phyloP scores from a whole-genome alignment of 2,113 vertebrate genomes.

The Aplodontia rufa region DNA sequence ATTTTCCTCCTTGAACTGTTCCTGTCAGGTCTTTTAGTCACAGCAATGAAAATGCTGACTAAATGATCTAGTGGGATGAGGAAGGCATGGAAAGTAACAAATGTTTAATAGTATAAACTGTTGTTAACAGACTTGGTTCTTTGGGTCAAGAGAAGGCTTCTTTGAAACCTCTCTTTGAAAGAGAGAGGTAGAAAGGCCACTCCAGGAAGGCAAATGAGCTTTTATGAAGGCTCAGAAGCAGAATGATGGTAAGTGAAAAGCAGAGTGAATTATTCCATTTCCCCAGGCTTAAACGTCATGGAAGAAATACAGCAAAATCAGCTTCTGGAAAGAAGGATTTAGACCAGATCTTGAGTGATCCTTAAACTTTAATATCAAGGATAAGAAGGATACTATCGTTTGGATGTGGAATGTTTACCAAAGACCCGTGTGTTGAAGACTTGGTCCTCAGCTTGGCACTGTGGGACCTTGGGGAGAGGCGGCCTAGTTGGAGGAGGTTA shows the following conservation, averaged over 20 bases:
- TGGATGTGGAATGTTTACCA: neutral
- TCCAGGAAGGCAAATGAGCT: neutral
- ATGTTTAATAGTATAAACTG: neutral
- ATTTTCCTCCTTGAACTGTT: no score
- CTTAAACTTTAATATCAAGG: neutral
- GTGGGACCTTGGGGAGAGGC: no score
- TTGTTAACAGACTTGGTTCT: no score
- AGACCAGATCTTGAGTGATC: neutral
- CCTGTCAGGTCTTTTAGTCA: no score
- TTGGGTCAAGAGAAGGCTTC: neutral
- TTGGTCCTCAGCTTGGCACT: neutral
- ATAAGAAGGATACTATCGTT: neutral
- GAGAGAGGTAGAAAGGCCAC: neutral
- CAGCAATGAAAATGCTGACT: no score
- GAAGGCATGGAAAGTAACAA: neutral
- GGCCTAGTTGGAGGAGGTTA: neutral
- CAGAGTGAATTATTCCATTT: neutral
- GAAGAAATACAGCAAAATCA: neutral
- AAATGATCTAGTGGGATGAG: no score
- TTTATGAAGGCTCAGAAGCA: neutral
- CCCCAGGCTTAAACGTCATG: neutral
- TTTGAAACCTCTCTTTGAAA: neutral
- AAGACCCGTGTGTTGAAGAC: neutral
- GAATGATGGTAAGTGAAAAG: neutral
- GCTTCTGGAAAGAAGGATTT: neutral